Base-by-base conservation (phyloP, 2,888 invertebrate species). In the Nebria salina region DNA sequence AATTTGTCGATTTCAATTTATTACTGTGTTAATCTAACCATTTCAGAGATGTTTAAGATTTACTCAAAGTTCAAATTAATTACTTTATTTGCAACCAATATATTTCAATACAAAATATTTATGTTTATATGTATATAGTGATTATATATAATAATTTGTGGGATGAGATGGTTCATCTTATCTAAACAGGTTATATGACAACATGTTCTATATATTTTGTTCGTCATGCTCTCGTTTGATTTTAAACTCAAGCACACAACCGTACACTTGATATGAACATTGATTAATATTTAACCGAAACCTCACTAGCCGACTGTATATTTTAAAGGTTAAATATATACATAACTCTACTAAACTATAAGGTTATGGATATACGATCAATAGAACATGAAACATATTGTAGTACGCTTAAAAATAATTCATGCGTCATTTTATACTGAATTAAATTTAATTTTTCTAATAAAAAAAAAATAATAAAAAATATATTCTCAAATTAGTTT, bases 301-400 rank as follows among this genome's bases (percentile, higher is more conserved):
- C 54, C 54, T 54, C 54, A 54, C 8, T 11, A 54, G 54, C 8
- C 54, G 54, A 8, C 54, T 54, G 13, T 54, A 54, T 54, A 54
- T 54, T 68, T 68, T 68, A 25, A 68, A 20, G 26, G 20, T 68
- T 20, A 68, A 20, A 68, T 26, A 68, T 68, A 68, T 25, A 68
- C 54, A 54, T 11, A 54, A 68, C 26, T 15, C 26, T 68, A 68
- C 68, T 5, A 11, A 26, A 68, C 6, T 68, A 25, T 68, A 25
- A 68, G 26, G 26, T 68, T 25, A 25, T 68, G 9, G 15, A 26
- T 68, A 68, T 2, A 68, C 6, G 26, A 68, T 25, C 20, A 25
- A 68, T 68, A 68, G 9, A 68, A 68, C 26, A 68, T 25, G 13
- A 5, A 13, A 25, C 13, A 68, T 5, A 68, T 68, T 3, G 7